Percentiles rank a stretch among this genome's conserved stretches.
phyloP scores from a whole-genome alignment of 2,113 vertebrate species.

The Pluvianellus socialis region DNA sequence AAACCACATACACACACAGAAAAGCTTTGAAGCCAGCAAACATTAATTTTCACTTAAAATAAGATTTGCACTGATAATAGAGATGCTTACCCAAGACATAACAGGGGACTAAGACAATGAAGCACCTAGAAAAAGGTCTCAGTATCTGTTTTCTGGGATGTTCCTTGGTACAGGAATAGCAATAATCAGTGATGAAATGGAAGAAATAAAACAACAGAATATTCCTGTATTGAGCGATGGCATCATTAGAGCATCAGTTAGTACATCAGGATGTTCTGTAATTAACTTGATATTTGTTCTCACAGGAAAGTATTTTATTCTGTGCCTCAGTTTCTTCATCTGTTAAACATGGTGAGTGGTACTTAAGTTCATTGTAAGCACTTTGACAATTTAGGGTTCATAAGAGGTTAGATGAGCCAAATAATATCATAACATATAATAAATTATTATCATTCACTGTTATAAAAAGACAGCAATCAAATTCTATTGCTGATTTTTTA shows the following conservation, averaged over 20 bases:
- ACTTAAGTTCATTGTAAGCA: background rate
- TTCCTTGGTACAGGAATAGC: background rate
- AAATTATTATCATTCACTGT: background rate
- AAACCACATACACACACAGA: background rate
- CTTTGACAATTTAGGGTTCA: background rate
- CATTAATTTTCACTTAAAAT: background rate
- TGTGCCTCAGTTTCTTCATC: background rate
- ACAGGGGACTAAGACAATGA: background rate
- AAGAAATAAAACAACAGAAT: background rate
- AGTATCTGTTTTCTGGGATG: background rate
- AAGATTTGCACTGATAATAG: background rate
- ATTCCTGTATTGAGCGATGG: background rate
- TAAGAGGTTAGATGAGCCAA: background rate
- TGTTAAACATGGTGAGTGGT: background rate
- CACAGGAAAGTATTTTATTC: background rate
- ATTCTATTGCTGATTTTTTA: background rate
- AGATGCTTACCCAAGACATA: background rate
- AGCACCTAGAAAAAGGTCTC: background rate
- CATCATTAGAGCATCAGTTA: background rate
- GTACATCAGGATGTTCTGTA: background rate
- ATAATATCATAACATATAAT: background rate
- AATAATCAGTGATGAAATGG: background rate
- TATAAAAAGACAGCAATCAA: background rate
- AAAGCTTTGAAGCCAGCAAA: slow-evolving; percentile 27
- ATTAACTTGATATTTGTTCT: background rate